Base-by-base conservation (phyloP, 53 echinoderm and acorn worm genomes). In the Apostichopus leukothele region DNA sequence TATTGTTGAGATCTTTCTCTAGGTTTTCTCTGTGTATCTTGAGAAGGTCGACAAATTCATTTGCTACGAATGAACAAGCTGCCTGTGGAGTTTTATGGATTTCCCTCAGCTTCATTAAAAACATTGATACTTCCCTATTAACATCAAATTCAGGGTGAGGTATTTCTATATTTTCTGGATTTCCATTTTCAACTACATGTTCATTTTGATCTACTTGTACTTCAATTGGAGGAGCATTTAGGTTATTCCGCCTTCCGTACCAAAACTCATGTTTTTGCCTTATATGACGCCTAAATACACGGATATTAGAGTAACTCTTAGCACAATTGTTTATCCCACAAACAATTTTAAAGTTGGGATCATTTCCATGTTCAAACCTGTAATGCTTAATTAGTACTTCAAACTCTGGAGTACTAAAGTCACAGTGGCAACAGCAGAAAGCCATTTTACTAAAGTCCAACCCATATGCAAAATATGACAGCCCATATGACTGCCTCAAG, bases 11-110 rank as follows among this genome's bases (percentile, higher is more conserved):
- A 67, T 88, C 88, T 14, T 76, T 88, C 23, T 67, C 88, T 6
- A 88, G 52, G 3, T 23, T 71, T 60, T 76, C 59, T 18, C 76
- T 50, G 14, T 26, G 8, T 4, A 76, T 6, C 16, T 88, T 88
- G 13, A 88, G 11, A 55, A 88, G 13, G 51, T 88, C 88, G 27
- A 21, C 77, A 76, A 88, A 75, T 76, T 75, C 76, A 88, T 88
- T 76, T 10, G 88, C 88, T 8, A 88, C 88, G 19, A 76, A 88
- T 5, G 76, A 59, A 57, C 88, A 88, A 14, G 88, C 21, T 4
- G 60, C 22, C n/a, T 88, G 88, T 51, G 75, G 75, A 0, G 66
- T 55, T 67, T 86, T 86, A 39, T 66, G 27, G 9, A 76, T 86
- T 86, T 86, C 83, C 18, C 83, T 53, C 22, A 83, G 18, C 55